A percentile compares a stretch with the other conserved stretches of the same genome.
These are phyloP conservation scores for Drosophila maculinotata DNA, from an alignment of 2,888 invertebrate genomes.

Conservation along the genomic window DNA sequence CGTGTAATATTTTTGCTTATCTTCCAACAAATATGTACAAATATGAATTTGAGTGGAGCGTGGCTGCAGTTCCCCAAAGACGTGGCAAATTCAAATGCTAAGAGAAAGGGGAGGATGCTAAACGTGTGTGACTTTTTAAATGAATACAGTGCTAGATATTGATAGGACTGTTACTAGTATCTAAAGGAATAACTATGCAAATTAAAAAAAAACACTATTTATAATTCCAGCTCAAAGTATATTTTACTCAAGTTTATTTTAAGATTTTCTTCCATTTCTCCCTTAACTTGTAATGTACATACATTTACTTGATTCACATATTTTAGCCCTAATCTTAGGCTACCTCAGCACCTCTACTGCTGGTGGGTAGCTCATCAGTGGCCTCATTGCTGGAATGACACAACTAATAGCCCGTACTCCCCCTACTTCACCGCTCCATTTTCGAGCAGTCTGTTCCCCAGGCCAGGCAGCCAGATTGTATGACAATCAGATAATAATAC, in stretches of 20 bases:
- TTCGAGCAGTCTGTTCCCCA: not conserved
- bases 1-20: slow-evolving; percentile 79
- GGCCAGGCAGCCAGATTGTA: slow-evolving; percentile 55
- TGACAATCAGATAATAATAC: slow-evolving; percentile 80
- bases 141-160: slow-evolving; percentile 13
- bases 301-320: not conserved
- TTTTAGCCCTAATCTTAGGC: not conserved
- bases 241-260: not conserved
- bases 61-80: not conserved
- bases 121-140: slow-evolving; percentile 25
- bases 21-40: slow-evolving; percentile 77
- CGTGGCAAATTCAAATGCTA: not conserved
- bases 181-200: not conserved
- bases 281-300: not conserved
- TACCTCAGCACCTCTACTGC: not conserved
- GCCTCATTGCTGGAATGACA: slow-evolving; percentile 19
- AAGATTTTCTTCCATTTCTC: not conserved
- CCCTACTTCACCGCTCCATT: too few relatives aligned
- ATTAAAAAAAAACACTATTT: too few relatives aligned
- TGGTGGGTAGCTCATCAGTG: slow-evolving; percentile 16
- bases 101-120: too few relatives aligned
- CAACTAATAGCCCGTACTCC: slow-evolving; percentile 29
- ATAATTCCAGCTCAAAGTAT: not conserved
- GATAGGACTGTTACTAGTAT: not conserved
- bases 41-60: slow-evolving; percentile 68